A percentile compares a stretch with the other conserved stretches of the same genome.
Evolutionary conservation across 2,797 vertebrate genomes (phyloP).

Genomic region (Phataginus tricuspis): DNA sequence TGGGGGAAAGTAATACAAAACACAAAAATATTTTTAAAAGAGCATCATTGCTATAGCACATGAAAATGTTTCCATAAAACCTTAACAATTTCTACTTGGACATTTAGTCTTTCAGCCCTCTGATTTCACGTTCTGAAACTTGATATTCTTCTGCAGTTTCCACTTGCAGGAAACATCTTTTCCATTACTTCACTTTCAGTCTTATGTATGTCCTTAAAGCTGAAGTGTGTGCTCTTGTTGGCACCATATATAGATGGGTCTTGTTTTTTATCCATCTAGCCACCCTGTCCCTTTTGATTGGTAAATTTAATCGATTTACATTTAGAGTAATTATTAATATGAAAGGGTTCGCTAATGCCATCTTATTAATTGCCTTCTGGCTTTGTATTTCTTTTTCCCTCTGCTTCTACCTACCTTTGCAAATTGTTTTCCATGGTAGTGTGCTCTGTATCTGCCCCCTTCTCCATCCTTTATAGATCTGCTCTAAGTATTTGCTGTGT

Average conservation of each 20-base stretch:
- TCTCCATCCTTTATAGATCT: background rate
- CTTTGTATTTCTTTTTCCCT: background rate
- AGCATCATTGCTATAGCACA: background rate
- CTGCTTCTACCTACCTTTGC: background rate
- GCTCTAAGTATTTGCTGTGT: background rate
- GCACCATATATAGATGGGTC: background rate
- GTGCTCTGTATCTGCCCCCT: background rate
- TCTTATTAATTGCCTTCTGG: background rate
- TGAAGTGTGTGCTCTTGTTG: background rate
- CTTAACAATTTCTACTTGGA: constrained; percentile 6
- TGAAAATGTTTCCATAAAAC: constrained; percentile 42
- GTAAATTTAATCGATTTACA: background rate
- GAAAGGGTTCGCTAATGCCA: background rate
- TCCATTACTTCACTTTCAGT: background rate
- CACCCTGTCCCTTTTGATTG: background rate
- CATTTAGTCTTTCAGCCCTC: constrained; percentile 1
- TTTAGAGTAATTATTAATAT: background rate
- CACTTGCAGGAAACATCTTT: background rate
- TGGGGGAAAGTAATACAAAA: constrained; percentile 11
- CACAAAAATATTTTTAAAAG: constrained; percentile 43
- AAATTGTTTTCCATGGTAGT: background rate
- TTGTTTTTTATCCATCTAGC: background rate
- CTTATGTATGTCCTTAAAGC: background rate
- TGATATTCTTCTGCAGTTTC: background rate
- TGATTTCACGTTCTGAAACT: background rate